phyloP scores from a whole-genome alignment of 2,888 invertebrate species.

The Liopterus haemorrhoidalis region DNA sequence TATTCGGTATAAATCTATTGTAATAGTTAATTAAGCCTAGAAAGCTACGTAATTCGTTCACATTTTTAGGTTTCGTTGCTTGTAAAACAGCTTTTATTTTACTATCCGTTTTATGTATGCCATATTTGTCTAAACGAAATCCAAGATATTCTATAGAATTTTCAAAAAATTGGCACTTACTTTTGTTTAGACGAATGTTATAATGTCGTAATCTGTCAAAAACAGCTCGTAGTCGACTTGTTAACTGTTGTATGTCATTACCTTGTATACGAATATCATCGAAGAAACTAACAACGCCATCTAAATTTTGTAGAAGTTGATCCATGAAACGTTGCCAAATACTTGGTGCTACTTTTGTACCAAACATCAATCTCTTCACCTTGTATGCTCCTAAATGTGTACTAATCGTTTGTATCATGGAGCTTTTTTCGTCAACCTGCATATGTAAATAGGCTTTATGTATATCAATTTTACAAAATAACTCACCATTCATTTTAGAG shows the following conservation, averaged over 20 bases:
- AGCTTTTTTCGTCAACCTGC: constrained; percentile 18
- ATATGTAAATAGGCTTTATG: constrained; percentile 21
- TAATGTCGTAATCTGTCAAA: constrained; percentile 10
- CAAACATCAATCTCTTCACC: constrained; percentile 23
- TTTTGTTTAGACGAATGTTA: constrained; percentile 23
- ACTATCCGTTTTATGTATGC: constrained; percentile 17
- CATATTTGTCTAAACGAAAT: constrained; percentile 21
- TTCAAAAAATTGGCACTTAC: constrained; percentile 28
- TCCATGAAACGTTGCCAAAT: constrained; percentile 35
- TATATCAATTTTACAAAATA: constrained; percentile 23
- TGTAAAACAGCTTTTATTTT: constrained; percentile 25
- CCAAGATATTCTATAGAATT: constrained; percentile 25
- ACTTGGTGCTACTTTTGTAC: constrained; percentile 30
- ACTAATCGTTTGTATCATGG: constrained; percentile 17
- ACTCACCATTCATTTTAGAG: constrained; percentile 22
- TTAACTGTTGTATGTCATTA: background rate
- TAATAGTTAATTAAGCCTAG: constrained; percentile 27
- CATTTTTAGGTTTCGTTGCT: constrained; percentile 17
- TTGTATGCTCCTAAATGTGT: constrained; percentile 14
- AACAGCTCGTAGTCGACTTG: constrained; percentile 4
- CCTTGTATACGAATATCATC: constrained; percentile 34
- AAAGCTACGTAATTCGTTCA: constrained; percentile 25
- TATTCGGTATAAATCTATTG: constrained; percentile 19
- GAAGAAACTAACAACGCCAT: constrained; percentile 33
- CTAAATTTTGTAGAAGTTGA: constrained; percentile 28